A percentile compares a stretch with the other conserved stretches of the same genome.
Conservation (phyloP, 1,140 invertebrate species). For the Trissolcus basalis region DNA sequence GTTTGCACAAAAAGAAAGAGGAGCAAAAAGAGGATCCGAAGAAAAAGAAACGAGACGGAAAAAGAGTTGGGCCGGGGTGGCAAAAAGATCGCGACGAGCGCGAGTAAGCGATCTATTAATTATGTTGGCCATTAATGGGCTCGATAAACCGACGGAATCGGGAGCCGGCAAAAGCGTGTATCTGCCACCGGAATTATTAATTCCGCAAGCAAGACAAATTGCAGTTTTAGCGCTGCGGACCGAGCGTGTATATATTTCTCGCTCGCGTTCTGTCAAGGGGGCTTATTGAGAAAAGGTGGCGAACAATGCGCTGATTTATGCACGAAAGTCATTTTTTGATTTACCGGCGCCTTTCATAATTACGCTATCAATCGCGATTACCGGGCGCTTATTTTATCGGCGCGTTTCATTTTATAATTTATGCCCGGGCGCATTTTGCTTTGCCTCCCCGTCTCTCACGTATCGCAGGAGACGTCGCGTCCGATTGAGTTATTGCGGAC, state of each 20-base stretch:
- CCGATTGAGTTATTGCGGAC: slow-evolving; percentile 32
- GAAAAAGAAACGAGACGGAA: not conserved
- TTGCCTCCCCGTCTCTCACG: not conserved
- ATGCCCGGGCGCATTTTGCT: not conserved
- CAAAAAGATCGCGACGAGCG: slow-evolving; percentile 15
- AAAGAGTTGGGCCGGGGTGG: slow-evolving; percentile 9
- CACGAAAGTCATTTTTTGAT: slow-evolving; percentile 23
- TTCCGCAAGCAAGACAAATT: slow-evolving; percentile 55
- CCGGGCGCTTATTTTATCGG: slow-evolving; percentile 7
- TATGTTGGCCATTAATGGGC: slow-evolving; percentile 61
- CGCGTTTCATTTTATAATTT: slow-evolving; percentile 32
- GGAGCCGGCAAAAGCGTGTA: slow-evolving; percentile 47
- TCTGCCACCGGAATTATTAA: slow-evolving; percentile 61
- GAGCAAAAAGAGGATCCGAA: slow-evolving; percentile 5
- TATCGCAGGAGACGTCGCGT: not conserved
- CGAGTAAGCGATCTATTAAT: slow-evolving; percentile 60
- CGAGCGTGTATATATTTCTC: slow-evolving; percentile 28
- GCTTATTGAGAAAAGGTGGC: slow-evolving; percentile 27
- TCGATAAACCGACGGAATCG: slow-evolving; percentile 59
- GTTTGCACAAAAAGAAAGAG: slow-evolving; percentile 38
- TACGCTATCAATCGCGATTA: slow-evolving; percentile 51
- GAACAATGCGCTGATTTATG: slow-evolving; percentile 59
- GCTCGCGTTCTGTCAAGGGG: not conserved
- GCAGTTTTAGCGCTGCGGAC: slow-evolving; percentile 49
- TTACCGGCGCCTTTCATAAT: slow-evolving; percentile 39